Evolutionary conservation across 2,888 invertebrate species (phyloP), one percentile per base, ranked within the genome.

Genomic region (Lasioglossum malachurum): DNA sequence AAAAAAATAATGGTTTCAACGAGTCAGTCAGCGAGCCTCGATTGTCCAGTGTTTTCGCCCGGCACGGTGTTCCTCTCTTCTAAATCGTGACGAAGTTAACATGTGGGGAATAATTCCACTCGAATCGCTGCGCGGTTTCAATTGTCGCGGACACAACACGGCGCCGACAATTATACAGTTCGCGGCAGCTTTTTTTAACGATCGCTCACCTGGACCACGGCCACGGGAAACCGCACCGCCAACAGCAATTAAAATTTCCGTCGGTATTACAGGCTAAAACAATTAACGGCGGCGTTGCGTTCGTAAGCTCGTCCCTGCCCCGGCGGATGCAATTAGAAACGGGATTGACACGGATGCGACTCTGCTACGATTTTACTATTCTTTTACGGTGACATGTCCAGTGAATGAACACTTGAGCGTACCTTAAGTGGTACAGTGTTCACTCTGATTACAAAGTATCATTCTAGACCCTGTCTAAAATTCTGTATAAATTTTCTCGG

Each of bases 161-260:
- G 60, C 44, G 72, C 41, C 83, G 79, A 80, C 71, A 69, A 75
- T 80, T 80, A 80, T 80, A 72, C 80, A 44, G 75, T 60, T 57
- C 75, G 31, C 75, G 41, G 75, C 35, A 49, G 67, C 49, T 41
- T 57, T 44, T 69, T 80, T 82, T 77, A 78, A 72, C 80, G 78
- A 80, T 75, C 60, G 41, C 80, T 75, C 64, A 64, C 73, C 49
- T 49, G 74, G 35, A 80, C 46, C 46, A 27, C 53, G 19, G 41
- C 41, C 46, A 19, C 46, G 19, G 73, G 44, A 73, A 73, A 73
- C 73, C 73, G 71, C 71, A 38, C 14, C 27, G 49, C 71, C 27
- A 49, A 76, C 81, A 83, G 81, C 76, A 83, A 83, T 83, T 83
- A 81, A 83, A 83, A 83, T 83, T 83, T 80, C 74, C 75, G 78